Base-by-base conservation (phyloP, 2,888 invertebrate species). In the Polyommatus iphigenia region DNA sequence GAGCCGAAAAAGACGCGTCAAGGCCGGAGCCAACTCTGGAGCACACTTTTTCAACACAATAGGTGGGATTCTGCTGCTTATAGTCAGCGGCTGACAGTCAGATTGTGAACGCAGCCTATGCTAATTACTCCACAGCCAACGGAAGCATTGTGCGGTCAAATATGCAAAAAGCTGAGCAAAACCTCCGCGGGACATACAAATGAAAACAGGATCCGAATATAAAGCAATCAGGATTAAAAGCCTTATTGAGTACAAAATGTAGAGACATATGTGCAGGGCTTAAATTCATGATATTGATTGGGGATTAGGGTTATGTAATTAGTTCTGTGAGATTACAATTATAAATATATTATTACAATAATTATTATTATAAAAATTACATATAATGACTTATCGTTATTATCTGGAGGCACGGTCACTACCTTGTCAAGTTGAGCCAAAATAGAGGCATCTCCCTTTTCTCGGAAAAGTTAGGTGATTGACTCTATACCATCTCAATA, bases 161-260 rank as follows among this genome's bases (percentile, higher is more conserved):
- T 80, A 76, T 78, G 82, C 82, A 83, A 83, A 84, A 85, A 85
- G 85, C 15, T 82, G 79, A 71, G 72, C 81, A 78, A 81, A 82
- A 81, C 79, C 81, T 78, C 72, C 81, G 80, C 77, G 57, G 77
- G 79, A 79, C 83, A 82, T 82, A 82, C 82, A 80, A 83, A 84
- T 80, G 24, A 18, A 79, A 84, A 85, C 84, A 82, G 79, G 81
- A 81, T 79, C 41, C 73, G 83, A 83, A 85, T 85, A 82, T 79
- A 77, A 80, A 81, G 78, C 76, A 32, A 46, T 78, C 15, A 20
- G 62, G 71, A 73, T 72, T 36, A 72, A 41, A 72, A 18, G 67
- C 67, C 15, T 13, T 8, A 8, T 20, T 32, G 32, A 29, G 29
- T 32, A 67, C 18, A 67, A 29, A 67, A 67, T 18, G 29, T 67